A percentile compares a stretch with the other conserved stretches of the same genome.
Conservation (phyloP, 2,888 invertebrate species). For the Tetranychus piercei region DNA sequence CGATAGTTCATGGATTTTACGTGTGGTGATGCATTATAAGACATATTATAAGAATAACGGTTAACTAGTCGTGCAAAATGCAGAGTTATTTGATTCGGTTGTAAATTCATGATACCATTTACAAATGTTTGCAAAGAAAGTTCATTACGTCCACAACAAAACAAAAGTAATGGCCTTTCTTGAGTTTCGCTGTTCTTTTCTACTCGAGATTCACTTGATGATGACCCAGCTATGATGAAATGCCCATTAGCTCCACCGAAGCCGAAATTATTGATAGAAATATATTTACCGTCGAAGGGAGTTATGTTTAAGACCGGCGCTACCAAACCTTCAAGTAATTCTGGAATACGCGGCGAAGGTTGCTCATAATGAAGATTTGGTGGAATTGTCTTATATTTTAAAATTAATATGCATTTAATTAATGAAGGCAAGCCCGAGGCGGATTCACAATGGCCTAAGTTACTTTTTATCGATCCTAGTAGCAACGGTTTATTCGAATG, state of each 20-base stretch:
- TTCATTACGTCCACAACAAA: conserved; percentile 3
- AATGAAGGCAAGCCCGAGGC: conserved; percentile 31
- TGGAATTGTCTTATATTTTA: conserved; percentile 36
- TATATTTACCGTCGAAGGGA: conserved; percentile 33
- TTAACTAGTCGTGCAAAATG: background rate
- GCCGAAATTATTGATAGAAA: conserved; percentile 40
- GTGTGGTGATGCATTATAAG: background rate
- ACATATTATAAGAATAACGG: background rate
- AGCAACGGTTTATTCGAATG: conserved; percentile 47
- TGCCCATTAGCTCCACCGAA: conserved; percentile 38
- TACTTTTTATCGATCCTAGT: conserved; percentile 93
- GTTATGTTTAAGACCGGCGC: conserved; percentile 31
- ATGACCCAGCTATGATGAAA: conserved; percentile 27
- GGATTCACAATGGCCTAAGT: conserved; percentile 92
- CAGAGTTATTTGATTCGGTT: background rate
- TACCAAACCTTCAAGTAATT: conserved; percentile 39
- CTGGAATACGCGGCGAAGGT: conserved; percentile 38
- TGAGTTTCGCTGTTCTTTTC: too few species aligned
- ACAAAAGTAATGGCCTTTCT: background rate
- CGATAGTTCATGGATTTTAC: background rate
- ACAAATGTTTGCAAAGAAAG: background rate
- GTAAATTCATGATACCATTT: background rate
- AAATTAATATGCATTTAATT: conserved; percentile 38
- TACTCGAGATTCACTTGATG: background rate
- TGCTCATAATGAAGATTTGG: conserved; percentile 36